Evolutionary conservation across 1,140 invertebrate genomes (phyloP).

Genomic region (Helicorthomorpha holstii): DNA sequence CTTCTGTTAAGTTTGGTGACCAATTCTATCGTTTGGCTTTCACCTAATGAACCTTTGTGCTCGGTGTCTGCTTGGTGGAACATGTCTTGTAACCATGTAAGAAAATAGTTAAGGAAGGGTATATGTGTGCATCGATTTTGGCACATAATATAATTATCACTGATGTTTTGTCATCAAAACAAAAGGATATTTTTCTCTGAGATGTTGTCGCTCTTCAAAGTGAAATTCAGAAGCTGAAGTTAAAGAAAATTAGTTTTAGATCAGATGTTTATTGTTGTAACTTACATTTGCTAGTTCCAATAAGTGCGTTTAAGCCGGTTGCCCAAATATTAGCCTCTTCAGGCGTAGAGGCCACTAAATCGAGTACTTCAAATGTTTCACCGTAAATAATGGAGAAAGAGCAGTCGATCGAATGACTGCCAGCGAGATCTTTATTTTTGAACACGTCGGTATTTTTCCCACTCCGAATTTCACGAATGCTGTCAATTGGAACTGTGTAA

Average conservation of each 20-base stretch:
- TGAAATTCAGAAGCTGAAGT: constrained; percentile 16
- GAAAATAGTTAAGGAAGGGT: not conserved
- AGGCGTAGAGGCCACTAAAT: constrained; percentile 38
- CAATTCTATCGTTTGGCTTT: constrained; percentile 32
- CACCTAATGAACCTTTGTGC: constrained; percentile 30
- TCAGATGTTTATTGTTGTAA: constrained; percentile 13
- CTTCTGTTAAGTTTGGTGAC: constrained; percentile 35
- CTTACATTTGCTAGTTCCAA: constrained; percentile 27
- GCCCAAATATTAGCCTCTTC: constrained; percentile 49
- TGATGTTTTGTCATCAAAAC: not conserved
- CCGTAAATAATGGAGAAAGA: constrained; percentile 45
- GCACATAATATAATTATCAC: not conserved
- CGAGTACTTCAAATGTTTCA: constrained; percentile 39
- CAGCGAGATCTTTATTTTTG: constrained; percentile 31
- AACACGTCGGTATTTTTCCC: constrained; percentile 41
- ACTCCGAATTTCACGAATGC: constrained; percentile 38
- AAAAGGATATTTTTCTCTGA: constrained; percentile 27
- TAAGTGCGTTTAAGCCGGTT: constrained; percentile 36
- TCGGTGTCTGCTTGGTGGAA: constrained; percentile 34
- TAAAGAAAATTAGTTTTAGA: no score
- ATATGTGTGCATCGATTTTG: not conserved
- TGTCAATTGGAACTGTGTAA: constrained; percentile 31
- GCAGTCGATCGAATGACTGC: constrained; percentile 35
- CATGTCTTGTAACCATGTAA: constrained; percentile 34
- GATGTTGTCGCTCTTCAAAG: constrained; percentile 27